These are phyloP conservation scores for Caerostris extrusa DNA, from an alignment of 1,140 invertebrate species.

Conservation along the genomic window DNA sequence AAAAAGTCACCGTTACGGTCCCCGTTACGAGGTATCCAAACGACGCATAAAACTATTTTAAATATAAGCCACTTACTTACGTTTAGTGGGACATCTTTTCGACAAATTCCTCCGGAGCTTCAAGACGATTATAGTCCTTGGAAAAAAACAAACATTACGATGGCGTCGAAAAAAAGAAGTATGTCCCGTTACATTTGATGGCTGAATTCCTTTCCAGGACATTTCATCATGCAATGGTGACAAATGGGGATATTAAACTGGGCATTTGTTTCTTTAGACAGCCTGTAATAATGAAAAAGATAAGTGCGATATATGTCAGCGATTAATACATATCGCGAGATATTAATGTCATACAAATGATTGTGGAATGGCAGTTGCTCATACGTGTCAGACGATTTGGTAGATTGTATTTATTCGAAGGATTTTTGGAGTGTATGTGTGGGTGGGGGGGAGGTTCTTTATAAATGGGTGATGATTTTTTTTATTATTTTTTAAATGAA, in stretches of 20 bases:
- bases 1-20: slow-evolving; percentile 31
- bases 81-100: slow-evolving; percentile 52
- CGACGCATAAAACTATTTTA: slow-evolving; percentile 64
- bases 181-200: slow-evolving; percentile 34
- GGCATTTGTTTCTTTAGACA: slow-evolving; percentile 26
- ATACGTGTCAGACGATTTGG: neutral
- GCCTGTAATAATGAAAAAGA: slow-evolving; percentile 15
- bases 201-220: slow-evolving; percentile 49
- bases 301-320: slow-evolving; percentile 43
- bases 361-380: neutral
- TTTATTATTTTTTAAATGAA: no score
- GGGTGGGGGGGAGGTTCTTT: no score
- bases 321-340: slow-evolving; percentile 33
- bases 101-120: neutral
- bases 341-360: neutral
- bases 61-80: slow-evolving; percentile 68
- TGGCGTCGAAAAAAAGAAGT: neutral
- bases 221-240: slow-evolving; percentile 55
- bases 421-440: neutral
- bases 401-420: neutral
- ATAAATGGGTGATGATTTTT: no score
- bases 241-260: slow-evolving; percentile 51
- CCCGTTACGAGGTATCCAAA: slow-evolving; percentile 46
- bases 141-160: slow-evolving; percentile 52
- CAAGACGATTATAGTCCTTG: slow-evolving; percentile 10